Evolutionary conservation across 2,113 vertebrate genomes (phyloP).

Genomic region (Nycticebus coucang): DNA sequence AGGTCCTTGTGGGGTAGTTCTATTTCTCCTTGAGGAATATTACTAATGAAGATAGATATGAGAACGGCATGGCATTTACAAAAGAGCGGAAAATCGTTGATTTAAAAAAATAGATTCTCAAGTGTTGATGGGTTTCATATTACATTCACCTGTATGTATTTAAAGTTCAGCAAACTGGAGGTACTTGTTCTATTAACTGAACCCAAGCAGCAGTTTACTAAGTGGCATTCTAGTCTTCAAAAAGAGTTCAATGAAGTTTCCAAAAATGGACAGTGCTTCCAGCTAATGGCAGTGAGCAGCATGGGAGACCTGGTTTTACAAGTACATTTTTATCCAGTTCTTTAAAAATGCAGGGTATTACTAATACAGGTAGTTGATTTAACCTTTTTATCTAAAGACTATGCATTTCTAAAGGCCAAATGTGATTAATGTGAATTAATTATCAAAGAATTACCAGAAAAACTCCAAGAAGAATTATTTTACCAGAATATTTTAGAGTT

Average conservation of each 20-base stretch:
- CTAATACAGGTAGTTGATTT: neutral
- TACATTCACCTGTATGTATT: neutral
- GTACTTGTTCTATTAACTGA: conserved; percentile 3
- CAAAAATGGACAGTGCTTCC: conserved; percentile 19
- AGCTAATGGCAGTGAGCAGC: conserved; percentile 41
- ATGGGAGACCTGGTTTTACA: conserved; percentile 19
- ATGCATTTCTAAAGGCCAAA: neutral
- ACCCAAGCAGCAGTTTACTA: conserved; percentile 39
- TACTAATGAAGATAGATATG: neutral
- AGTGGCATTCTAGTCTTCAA: conserved; percentile 15
- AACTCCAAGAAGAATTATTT: neutral
- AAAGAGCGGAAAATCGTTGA: neutral
- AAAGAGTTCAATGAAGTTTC: conserved; percentile 59
- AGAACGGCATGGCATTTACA: neutral
- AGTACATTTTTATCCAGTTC: neutral
- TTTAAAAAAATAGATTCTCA: neutral
- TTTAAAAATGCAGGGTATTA: conserved; percentile 12
- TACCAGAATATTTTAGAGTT: neutral
- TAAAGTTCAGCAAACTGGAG: neutral
- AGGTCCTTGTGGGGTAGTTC: neutral
- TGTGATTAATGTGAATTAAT: neutral
- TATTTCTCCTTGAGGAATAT: neutral
- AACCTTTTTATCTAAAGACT: neutral
- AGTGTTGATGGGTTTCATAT: neutral
- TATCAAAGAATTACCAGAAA: neutral